Conservation (phyloP, 1,140 invertebrate genomes). For the Leptinotarsa defecta region DNA sequence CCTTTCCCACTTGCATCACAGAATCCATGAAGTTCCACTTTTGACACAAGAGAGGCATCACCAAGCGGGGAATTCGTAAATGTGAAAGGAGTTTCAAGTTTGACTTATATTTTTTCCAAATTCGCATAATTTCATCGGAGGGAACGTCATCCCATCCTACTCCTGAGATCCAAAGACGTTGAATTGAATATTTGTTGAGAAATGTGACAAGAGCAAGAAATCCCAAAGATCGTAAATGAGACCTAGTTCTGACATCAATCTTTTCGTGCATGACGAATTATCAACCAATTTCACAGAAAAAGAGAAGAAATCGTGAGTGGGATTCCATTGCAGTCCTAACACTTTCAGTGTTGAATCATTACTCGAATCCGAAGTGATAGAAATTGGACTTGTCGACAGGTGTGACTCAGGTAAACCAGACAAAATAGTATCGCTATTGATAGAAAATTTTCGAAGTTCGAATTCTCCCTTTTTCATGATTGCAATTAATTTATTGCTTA, state of each 20-base stretch:
- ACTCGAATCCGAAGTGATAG: background rate
- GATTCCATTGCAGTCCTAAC: conserved; percentile 25
- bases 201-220: conserved; percentile 19
- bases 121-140: background rate
- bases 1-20: background rate
- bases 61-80: background rate
- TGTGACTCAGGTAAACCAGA: conserved; percentile 23
- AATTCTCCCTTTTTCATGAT: conserved; percentile 38
- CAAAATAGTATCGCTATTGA: conserved; percentile 33
- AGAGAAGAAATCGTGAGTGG: conserved; percentile 4
- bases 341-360: conserved; percentile 4
- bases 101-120: conserved; percentile 7
- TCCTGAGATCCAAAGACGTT: conserved; percentile 13
- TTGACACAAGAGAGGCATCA: background rate
- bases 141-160: conserved; percentile 27
- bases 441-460: conserved; percentile 45
- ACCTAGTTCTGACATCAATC: conserved; percentile 2
- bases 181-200: conserved; percentile 22
- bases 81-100: background rate
- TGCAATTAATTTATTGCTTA: conserved; percentile 30
- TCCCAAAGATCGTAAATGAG: conserved; percentile 22
- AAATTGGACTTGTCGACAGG: background rate
- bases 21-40: background rate
- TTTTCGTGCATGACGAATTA: background rate
- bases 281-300: background rate